Conservation (phyloP, 2,113 vertebrate species). For the Athene cunicularia region DNA sequence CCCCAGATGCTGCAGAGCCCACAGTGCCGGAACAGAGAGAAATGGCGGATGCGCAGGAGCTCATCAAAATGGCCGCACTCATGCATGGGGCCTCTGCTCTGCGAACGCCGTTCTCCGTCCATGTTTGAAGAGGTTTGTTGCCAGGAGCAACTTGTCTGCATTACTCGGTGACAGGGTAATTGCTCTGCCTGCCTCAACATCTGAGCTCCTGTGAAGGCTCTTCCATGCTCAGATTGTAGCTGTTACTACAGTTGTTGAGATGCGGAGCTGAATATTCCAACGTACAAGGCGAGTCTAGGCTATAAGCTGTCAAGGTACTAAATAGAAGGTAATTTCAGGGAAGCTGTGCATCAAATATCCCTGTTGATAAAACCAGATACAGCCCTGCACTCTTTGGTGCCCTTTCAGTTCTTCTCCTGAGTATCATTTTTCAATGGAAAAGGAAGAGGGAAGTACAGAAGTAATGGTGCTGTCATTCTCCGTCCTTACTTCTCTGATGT, state of each 20-base stretch:
- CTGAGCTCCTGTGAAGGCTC: neutral
- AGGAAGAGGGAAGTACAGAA: neutral
- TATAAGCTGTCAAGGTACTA: neutral
- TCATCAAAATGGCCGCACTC: neutral
- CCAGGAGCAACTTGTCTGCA: constrained; percentile 12
- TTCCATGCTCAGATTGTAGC: neutral
- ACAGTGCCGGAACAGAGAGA: accelerated
- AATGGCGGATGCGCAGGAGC: neutral
- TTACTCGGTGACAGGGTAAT: neutral
- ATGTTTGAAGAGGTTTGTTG: neutral
- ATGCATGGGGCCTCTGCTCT: neutral
- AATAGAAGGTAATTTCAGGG: neutral
- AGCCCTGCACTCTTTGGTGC: neutral
- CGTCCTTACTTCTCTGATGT: neutral
- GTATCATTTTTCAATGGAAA: neutral
- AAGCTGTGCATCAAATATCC: too few species aligned
- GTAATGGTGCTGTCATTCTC: neutral
- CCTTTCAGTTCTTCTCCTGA: neutral
- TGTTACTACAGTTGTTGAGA: accelerated
- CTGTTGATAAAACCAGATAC: neutral
- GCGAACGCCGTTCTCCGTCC: neutral
- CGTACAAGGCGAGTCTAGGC: accelerated
- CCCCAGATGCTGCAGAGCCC: neutral
- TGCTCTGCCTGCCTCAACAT: neutral
- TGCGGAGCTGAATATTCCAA: accelerated